A percentile compares a stretch with the other conserved stretches of the same genome.
Conservation (phyloP, 2,113 vertebrate species). For the Ceuthmochares aereus region DNA sequence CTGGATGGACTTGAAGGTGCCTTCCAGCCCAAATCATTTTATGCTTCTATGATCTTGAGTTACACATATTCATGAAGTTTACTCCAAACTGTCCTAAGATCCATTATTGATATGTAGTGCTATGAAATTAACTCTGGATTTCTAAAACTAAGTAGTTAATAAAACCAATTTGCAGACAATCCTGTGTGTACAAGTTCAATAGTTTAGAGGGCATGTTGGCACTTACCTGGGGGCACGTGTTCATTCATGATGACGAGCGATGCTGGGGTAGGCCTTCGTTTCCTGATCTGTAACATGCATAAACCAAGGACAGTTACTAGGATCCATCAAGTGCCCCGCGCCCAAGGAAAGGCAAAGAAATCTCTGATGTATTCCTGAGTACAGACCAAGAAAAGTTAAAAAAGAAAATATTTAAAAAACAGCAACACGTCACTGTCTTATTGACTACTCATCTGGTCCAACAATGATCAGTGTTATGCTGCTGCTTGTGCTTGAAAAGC, state of each 20-base stretch:
- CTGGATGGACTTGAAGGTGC: too few species aligned
- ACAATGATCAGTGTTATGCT: neutral
- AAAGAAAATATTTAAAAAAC: neutral
- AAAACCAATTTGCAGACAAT: neutral
- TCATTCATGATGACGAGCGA: constrained; percentile 93
- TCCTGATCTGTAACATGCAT: constrained; percentile 85
- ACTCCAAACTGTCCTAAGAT: neutral
- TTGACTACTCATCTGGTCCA: neutral
- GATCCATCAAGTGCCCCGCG: neutral
- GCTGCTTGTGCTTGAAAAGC: neutral
- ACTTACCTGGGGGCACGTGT: constrained; percentile 83
- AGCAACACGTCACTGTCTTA: neutral
- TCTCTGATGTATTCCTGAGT: neutral
- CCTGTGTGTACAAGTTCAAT: neutral
- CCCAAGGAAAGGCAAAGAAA: neutral
- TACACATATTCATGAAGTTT: neutral
- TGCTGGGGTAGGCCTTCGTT: constrained; percentile 92
- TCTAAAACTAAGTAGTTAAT: neutral
- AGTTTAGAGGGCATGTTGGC: neutral
- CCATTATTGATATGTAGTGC: neutral
- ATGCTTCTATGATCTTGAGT: neutral
- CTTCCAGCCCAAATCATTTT: too few species aligned
- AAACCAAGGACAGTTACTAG: constrained; percentile 12
- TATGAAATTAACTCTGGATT: neutral
- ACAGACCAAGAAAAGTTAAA: neutral